Base-by-base conservation (phyloP, 1,140 invertebrate genomes). In the Orchestia grillus region DNA sequence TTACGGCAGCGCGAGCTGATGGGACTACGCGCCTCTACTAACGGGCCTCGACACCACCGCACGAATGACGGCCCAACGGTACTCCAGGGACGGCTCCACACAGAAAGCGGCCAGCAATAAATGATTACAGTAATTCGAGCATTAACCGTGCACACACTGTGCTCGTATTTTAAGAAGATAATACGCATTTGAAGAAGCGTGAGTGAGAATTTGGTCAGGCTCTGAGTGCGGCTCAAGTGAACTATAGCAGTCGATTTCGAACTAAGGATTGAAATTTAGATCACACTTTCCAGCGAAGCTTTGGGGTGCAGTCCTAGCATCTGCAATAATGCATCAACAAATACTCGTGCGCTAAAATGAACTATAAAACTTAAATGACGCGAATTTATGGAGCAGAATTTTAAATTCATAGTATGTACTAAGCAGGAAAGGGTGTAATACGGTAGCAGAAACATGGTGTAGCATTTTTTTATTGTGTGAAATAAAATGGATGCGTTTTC, bases 1-100 rank as follows among this genome's bases (percentile, higher is more conserved):
- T 90, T 44, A 44, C 88, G 88, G 88, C 88, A 90, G 88, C 88
- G n/a, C 88, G 15, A 90, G 88, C 88, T 77, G 62, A 77, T 77
- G 62, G 36, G 62, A 28, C 62, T 77, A 77, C 62, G 62, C 36
- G 62, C 62, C 62, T 8, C 11, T 36, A 90, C n/a, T 90, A 90
- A 90, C 88, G 88, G 88, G 36, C 88, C 88, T 42, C 88, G 88
- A 90, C 88, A 44, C 43, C 41, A 90, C 88, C 23, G 41, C 15
- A 44, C 43, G 43, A 41, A 90, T 42, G 88, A 90, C 88, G 88
- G 88, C n/a, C 41, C 88, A 90, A 90, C 88, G 88, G 88, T 44
- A 42, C 88, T 77, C 62, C 62, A 77, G 15, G 3, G 62, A 77
- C 62, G 62, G 62, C 28, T 77, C 62, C 11, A 77, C 62, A 77